Evolutionary conservation across 2,888 invertebrate genomes (phyloP).

Genomic region (Cyclophora albipunctata): DNA sequence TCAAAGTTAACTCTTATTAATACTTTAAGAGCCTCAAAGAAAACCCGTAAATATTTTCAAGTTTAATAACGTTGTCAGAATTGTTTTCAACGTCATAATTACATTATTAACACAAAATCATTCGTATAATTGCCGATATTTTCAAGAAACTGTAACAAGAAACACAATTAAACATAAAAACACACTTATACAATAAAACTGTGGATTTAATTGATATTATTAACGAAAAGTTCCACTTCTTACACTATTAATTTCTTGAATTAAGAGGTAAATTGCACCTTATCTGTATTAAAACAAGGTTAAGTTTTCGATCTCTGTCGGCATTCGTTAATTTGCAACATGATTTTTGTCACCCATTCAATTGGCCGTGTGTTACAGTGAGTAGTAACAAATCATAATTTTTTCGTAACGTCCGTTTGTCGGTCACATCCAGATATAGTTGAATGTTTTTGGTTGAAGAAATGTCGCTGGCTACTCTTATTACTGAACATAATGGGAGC

Average conservation of each 20-base stretch:
- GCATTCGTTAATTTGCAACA: slow-evolving; percentile 5
- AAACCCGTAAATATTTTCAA: too few species aligned
- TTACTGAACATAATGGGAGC: slow-evolving; percentile 61
- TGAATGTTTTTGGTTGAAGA: slow-evolving; percentile 45
- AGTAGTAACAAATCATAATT: slow-evolving; percentile 66
- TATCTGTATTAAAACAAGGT: slow-evolving; percentile 19
- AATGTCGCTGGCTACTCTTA: slow-evolving; percentile 44
- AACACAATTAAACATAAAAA: slow-evolving; percentile 50
- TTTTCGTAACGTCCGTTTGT: slow-evolving; percentile 45
- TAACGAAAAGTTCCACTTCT: slow-evolving; percentile 46
- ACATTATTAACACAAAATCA: too few species aligned
- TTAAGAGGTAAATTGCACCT: slow-evolving; percentile 22
- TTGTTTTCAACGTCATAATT: too few species aligned
- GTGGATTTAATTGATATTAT: slow-evolving; percentile 61
- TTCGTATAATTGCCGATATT: too few species aligned
- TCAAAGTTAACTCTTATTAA: too few species aligned
- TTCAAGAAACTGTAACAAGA: too few species aligned
- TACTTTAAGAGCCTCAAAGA: too few species aligned
- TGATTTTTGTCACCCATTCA: slow-evolving; percentile 66
- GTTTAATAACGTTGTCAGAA: too few species aligned
- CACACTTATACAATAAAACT: too few species aligned
- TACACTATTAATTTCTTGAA: slow-evolving; percentile 27
- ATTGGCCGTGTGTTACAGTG: slow-evolving; percentile 50
- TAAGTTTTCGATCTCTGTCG: slow-evolving; percentile 4
- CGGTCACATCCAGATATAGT: slow-evolving; percentile 46